phyloP scores from a whole-genome alignment of 1,140 invertebrate species.

The Drosophila ficusphila region DNA sequence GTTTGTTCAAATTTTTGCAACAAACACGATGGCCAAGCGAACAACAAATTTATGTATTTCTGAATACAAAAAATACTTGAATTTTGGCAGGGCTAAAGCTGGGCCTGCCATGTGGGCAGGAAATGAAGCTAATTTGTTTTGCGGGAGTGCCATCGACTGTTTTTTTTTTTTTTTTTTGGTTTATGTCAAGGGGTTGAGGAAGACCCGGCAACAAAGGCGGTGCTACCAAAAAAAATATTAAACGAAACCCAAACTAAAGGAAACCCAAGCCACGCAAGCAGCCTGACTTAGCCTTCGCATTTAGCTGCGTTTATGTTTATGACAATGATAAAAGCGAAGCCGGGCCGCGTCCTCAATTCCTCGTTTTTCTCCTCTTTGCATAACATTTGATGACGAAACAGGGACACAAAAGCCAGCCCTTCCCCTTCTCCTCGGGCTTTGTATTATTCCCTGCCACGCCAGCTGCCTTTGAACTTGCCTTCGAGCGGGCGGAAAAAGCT shows the following conservation, averaged over 20 bases:
- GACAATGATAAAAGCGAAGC: constrained; percentile 48
- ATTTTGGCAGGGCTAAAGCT: constrained; percentile 65
- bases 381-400: constrained; percentile 70
- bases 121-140: constrained; percentile 80
- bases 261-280: constrained; percentile 24
- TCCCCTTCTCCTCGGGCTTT: neutral
- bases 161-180: neutral
- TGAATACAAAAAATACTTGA: constrained; percentile 39
- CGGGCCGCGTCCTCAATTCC: constrained; percentile 28
- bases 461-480: constrained; percentile 70
- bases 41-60: constrained; percentile 47
- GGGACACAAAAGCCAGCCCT: constrained; percentile 27
- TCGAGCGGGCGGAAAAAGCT: constrained; percentile 19
- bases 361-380: constrained; percentile 33
- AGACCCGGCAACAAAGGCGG: constrained; percentile 25
- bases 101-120: constrained; percentile 69
- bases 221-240: constrained; percentile 4
- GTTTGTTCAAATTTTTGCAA: constrained; percentile 28
- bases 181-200: constrained; percentile 26
- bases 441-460: neutral
- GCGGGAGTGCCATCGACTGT: constrained; percentile 59
- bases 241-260: constrained; percentile 37
- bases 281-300: constrained; percentile 20
- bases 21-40: constrained; percentile 33
- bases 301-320: constrained; percentile 46